Evolutionary conservation across 2,113 vertebrate species (phyloP).

Genomic region (Rallus limicola): DNA sequence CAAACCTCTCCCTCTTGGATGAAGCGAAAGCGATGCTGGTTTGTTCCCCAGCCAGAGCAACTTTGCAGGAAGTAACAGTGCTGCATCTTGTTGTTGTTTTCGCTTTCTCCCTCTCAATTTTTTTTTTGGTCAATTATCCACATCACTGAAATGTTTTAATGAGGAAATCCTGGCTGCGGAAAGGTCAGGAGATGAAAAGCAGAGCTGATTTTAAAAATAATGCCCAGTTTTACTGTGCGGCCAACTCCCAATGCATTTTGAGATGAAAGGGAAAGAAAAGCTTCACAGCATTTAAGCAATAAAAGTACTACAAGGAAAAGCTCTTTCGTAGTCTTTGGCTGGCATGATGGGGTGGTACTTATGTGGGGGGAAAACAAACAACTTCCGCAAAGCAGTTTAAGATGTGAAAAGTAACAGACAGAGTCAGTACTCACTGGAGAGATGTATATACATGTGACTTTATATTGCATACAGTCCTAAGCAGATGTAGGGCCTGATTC

Average conservation of each 20-base stretch:
- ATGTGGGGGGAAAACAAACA: background rate
- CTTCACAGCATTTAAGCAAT: constrained; percentile 17
- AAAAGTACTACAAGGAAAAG: constrained; percentile 53
- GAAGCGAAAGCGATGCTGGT: background rate
- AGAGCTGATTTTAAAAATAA: constrained; percentile 63
- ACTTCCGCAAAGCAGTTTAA: constrained; percentile 34
- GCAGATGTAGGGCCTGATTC: constrained; percentile 30
- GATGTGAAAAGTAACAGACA: background rate
- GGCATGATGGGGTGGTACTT: background rate
- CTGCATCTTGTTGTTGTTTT: background rate
- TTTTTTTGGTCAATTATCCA: background rate
- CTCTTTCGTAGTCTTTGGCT: constrained; percentile 17
- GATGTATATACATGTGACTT: background rate
- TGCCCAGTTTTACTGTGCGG: background rate
- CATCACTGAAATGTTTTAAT: constrained; percentile 46
- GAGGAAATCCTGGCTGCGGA: constrained; percentile 54
- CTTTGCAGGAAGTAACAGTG: background rate
- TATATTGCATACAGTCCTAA: background rate
- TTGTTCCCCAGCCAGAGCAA: background rate
- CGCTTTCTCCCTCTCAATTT: background rate
- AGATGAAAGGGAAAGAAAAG: constrained; percentile 44
- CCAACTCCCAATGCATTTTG: constrained; percentile 34
- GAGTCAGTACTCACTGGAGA: background rate
- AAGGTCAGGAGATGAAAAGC: constrained; percentile 55
- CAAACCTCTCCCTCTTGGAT: background rate